These are phyloP conservation scores for Asbolus verrucosus DNA, from an alignment of 1,140 invertebrate genomes.

Conservation along the genomic window DNA sequence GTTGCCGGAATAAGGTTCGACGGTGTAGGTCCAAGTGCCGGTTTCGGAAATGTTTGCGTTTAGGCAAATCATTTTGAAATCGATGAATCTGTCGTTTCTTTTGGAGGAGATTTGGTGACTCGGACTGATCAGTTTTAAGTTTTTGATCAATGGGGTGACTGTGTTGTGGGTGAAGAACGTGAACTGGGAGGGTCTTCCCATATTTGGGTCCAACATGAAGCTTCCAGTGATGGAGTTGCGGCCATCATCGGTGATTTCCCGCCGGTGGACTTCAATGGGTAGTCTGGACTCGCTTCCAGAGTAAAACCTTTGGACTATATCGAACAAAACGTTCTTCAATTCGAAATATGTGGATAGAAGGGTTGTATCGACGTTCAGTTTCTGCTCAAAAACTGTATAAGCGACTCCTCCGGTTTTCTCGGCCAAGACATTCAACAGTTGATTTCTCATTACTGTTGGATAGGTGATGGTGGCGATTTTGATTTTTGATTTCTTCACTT, in stretches of 20 bases:
- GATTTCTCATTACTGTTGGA: conserved; percentile 62
- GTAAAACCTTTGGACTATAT: conserved; percentile 66
- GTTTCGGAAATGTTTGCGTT: conserved; percentile 68
- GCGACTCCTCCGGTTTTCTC: conserved; percentile 65
- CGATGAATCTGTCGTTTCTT: conserved; percentile 65
- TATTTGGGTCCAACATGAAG: conserved; percentile 66
- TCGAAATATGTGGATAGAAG: conserved; percentile 69
- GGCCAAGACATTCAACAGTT: conserved; percentile 66
- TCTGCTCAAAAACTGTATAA: conserved; percentile 68
- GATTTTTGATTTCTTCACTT: conserved; percentile 62
- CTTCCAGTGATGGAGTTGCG: conserved; percentile 65
- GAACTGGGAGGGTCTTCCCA: conserved; percentile 67
- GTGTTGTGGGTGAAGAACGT: conserved; percentile 67
- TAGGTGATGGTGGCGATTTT: conserved; percentile 68
- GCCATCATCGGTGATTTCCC: conserved; percentile 66
- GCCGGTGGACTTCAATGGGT: conserved; percentile 69
- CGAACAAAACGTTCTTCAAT: conserved; percentile 67
- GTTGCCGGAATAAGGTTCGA: conserved; percentile 69
- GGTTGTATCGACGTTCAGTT: conserved; percentile 67
- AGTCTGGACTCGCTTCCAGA: conserved; percentile 67
- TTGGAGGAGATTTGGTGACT: conserved; percentile 64
- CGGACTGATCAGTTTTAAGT: conserved; percentile 66
- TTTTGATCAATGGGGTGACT: conserved; percentile 66
- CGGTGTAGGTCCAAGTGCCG: conserved; percentile 71
- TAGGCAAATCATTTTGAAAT: conserved; percentile 68